Evolutionary conservation across 2,797 vertebrate genomes (phyloP).

Genomic region (Thunnus albacares): DNA sequence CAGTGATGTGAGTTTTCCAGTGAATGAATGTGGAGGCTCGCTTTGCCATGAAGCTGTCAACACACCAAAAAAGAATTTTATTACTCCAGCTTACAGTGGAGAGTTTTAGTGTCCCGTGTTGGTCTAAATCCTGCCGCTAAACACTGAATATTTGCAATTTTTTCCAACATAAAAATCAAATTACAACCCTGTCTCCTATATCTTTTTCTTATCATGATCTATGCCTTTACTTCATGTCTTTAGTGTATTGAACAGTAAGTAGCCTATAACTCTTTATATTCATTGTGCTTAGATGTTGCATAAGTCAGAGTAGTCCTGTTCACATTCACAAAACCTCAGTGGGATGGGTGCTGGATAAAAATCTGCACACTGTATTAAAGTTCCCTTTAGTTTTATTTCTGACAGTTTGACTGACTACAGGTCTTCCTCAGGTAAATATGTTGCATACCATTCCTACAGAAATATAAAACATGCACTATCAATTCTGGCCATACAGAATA

Average conservation of each 20-base stretch:
- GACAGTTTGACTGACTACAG: too few relatives aligned
- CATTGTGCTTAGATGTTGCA: too few relatives aligned
- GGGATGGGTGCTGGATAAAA: too few relatives aligned
- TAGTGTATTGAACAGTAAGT: not conserved
- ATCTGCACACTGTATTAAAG: too few relatives aligned
- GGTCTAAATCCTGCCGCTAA: slow-evolving; percentile 19
- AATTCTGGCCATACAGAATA: not conserved
- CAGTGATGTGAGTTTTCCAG: slow-evolving; percentile 33
- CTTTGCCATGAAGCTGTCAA: slow-evolving; percentile 48
- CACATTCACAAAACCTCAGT: too few relatives aligned
- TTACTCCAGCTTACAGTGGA: not conserved
- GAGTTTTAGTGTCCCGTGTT: not conserved
- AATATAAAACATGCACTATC: not conserved
- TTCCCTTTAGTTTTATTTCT: too few relatives aligned
- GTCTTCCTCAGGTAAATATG: too few relatives aligned
- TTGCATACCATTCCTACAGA: not conserved
- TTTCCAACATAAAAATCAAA: slow-evolving; percentile 7
- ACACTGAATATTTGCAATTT: slow-evolving; percentile 13
- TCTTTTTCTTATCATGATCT: not conserved
- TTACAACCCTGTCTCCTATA: not conserved
- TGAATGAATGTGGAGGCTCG: not conserved
- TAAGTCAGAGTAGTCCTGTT: too few relatives aligned
- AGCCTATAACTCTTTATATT: not conserved
- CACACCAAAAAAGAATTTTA: slow-evolving; percentile 1
- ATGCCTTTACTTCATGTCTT: not conserved